These are phyloP conservation scores for Tyrannus savana DNA, from an alignment of 2,113 vertebrate genomes.

Conservation along the genomic window DNA sequence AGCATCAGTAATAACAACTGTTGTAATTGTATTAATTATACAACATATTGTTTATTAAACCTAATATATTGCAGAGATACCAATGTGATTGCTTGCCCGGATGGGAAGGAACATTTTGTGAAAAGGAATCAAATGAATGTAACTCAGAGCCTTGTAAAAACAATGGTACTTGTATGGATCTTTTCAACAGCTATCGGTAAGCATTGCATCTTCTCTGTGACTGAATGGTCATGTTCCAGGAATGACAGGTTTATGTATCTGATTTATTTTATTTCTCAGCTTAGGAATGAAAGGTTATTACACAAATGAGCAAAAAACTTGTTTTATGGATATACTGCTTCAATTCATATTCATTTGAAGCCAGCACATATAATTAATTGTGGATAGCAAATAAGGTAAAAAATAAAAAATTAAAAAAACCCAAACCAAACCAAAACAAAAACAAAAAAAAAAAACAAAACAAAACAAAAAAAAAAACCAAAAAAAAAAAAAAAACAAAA, in stretches of 20 bases:
- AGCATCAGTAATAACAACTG: neutral
- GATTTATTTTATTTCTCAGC: neutral
- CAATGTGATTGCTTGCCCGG: conserved; percentile 60
- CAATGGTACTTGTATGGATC: conserved; percentile 79
- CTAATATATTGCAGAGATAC: conserved; percentile 47
- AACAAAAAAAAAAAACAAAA: neutral
- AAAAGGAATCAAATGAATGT: conserved; percentile 81
- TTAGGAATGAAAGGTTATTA: neutral
- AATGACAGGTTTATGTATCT: neutral
- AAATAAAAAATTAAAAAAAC: neutral
- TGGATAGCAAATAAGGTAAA: neutral
- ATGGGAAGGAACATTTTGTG: conserved; percentile 83
- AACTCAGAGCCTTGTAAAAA: conserved; percentile 81
- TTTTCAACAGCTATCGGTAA: conserved; percentile 80
- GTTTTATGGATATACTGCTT: neutral
- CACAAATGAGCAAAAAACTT: neutral
- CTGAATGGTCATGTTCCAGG: neutral
- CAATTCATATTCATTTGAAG: neutral
- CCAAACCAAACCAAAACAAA: too few relatives aligned
- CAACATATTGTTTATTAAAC: neutral
- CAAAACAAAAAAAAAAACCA: neutral
- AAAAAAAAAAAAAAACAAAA: neutral
- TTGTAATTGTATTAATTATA: neutral
- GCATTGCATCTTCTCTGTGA: neutral
- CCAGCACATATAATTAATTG: neutral